Evolutionary conservation across 2,888 invertebrate genomes (phyloP), one percentile per base, ranked within the genome.

Genomic region (Dermolepida albohirtum): DNA sequence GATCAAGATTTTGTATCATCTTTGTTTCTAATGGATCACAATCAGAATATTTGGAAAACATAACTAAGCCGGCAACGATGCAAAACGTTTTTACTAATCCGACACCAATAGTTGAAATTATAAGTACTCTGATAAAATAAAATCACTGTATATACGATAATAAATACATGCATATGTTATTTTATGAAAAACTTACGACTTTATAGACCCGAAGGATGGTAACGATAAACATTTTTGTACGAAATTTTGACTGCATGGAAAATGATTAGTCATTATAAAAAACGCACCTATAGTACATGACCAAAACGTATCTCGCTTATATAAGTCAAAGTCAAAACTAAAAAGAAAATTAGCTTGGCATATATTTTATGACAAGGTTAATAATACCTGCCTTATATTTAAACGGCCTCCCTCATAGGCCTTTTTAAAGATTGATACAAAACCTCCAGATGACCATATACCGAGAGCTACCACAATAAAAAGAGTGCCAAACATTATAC

Each of bases 21-120:
- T 87, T 85, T 1, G 88, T 85, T 11, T 84, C 78, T 0, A 90
- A 76, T 0, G 90, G 90, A 80, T 91, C 91, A 72, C 91, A 91
- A 1, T 87, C 86, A 66, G 87, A 85, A 74, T 89, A 91, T 82
- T 86, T 88, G 0, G 89, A 86, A 73, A 88, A 90, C 72, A 90
- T 81, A 0, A 87, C 85, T 22, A 90, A 77, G 0, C 90, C 90
- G 41, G 87, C 85, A 22, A 87, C 84, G 63, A 87, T 86, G 0
- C 88, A 87, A 1, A 88, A 72, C 5, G 86, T 74, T 76, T 88
- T 89, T 78, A 89, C 85, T 1, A 86, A 68, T 66, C 87, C 84
- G n/a, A 88, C 83, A 5, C 89, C 89, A 8, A 86, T 47, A 8
- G 57, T 47, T 49, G 52, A 66, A 14, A 72, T 52, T 40, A 67